Percentiles rank a stretch among this genome's conserved stretches.
Conservation (phyloP, 2,113 vertebrate genomes). For the Mus spicilegus region DNA sequence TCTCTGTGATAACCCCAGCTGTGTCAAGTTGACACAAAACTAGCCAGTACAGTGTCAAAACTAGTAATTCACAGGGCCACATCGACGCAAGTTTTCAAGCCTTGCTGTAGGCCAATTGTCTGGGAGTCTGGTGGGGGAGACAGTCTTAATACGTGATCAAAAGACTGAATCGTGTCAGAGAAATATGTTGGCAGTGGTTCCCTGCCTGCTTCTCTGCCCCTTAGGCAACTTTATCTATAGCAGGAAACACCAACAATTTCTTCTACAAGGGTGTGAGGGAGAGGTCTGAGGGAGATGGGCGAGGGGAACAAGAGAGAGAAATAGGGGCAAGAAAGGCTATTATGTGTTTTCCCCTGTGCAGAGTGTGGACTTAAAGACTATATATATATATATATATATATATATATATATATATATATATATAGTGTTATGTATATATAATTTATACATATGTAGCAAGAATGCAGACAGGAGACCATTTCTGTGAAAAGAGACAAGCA, state of each 20-base stretch:
- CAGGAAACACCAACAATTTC: not conserved
- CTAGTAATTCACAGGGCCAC: conserved; percentile 1
- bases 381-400: too few species aligned
- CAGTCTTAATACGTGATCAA: not conserved
- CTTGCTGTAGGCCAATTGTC: not conserved
- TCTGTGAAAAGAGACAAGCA: not conserved
- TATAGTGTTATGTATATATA: too few species aligned
- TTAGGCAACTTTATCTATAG: not conserved
- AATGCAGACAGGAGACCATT: not conserved
- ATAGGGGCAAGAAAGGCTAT: not conserved
- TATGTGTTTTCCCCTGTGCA: not conserved
- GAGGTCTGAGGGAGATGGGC: not conserved
- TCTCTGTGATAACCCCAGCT: too few species aligned
- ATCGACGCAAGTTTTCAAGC: not conserved
- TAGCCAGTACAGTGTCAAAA: conserved; percentile 18
- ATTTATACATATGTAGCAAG: not conserved
- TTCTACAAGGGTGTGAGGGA: not conserved
- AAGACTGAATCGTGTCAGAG: not conserved
- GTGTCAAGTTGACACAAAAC: too few species aligned
- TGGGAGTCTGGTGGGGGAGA: not conserved
- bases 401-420: too few species aligned
- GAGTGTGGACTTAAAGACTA: not conserved
- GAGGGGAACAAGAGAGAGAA: not conserved
- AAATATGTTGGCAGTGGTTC: not conserved
- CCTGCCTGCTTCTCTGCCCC: not conserved